Base-by-base conservation (phyloP, 2,888 invertebrate genomes). In the Gryllus longicercus region DNA sequence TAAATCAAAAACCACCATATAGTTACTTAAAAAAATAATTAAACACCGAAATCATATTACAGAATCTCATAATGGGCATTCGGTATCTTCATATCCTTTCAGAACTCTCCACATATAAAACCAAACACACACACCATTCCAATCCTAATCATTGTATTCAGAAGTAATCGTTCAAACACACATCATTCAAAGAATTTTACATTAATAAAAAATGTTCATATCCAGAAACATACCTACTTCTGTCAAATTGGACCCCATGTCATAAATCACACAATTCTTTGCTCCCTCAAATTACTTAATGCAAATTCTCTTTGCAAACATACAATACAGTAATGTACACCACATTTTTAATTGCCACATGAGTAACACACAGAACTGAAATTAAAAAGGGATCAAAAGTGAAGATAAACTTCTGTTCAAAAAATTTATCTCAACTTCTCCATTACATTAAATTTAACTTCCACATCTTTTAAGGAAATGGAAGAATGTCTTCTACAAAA, bases 191-290 rank as follows among this genome's bases (percentile, higher is more conserved):
- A 38, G 38, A 38, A 38, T 38, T 38, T 38, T 38, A 38, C 38
- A 38, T 38, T 38, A 38, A 38, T 38, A 38, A 38, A 63, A 18
- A 63, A 63, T 63, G 14, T 63, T 18, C 63, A 63, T 14, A 63
- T 63, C 63, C 63, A 63, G 63, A 63, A 63, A 63, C 63, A 63
- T 63, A 63, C 63, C n/a, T 63, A 63, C 63, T 63, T 63, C 63
- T 63, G 63, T 63, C 63, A 63, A 38, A 63, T 63, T 63, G 63
- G 63, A 63, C 63, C 63, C 63, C 63, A 63, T 63, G n/a, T 63
- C 63, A 63, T 63, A 12, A 63, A 63, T 63, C 63, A 63, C 63
- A 63, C 63, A 63, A 18, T 63, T 63, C 63, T 63, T 38, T 63
- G 63, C 63, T 63, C 63, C 63, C 63, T 63, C 63, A 63, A 63